Conservation (phyloP, 2,113 vertebrate species). For the Festucalex cinctus region DNA sequence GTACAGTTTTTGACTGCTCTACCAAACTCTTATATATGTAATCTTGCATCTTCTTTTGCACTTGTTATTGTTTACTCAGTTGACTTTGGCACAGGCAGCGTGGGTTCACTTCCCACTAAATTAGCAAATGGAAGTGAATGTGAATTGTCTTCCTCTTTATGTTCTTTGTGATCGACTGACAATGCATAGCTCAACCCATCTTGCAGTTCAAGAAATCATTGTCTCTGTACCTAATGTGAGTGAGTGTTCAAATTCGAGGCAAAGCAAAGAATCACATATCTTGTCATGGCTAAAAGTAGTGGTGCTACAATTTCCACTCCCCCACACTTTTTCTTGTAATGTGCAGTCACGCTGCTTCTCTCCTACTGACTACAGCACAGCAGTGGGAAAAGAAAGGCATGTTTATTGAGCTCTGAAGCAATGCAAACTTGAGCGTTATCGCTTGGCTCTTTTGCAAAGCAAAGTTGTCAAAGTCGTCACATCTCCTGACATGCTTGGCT, state of each 20-base stretch:
- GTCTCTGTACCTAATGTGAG: not conserved
- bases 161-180: too few relatives aligned
- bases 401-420: not conserved
- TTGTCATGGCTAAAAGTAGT: not conserved
- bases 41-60: too few relatives aligned
- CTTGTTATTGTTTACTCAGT: too few relatives aligned
- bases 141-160: too few relatives aligned
- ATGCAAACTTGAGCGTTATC: conserved; percentile 1
- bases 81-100: too few relatives aligned
- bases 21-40: too few relatives aligned
- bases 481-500: not conserved
- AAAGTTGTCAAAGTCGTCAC: conserved; percentile 8
- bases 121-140: too few relatives aligned
- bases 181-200: not conserved
- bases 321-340: not conserved
- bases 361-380: not conserved
- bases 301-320: not conserved
- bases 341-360: not conserved
- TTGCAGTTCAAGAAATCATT: too few relatives aligned
- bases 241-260: not conserved
- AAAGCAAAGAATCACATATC: not conserved
- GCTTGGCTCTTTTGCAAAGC: not conserved
- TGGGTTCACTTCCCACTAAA: too few relatives aligned
- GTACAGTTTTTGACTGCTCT: too few relatives aligned
- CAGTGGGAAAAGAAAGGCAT: not conserved